These are phyloP conservation scores for Paramormyrops hopkinsi DNA, from an alignment of 2,797 vertebrate species.

Conservation along the genomic window DNA sequence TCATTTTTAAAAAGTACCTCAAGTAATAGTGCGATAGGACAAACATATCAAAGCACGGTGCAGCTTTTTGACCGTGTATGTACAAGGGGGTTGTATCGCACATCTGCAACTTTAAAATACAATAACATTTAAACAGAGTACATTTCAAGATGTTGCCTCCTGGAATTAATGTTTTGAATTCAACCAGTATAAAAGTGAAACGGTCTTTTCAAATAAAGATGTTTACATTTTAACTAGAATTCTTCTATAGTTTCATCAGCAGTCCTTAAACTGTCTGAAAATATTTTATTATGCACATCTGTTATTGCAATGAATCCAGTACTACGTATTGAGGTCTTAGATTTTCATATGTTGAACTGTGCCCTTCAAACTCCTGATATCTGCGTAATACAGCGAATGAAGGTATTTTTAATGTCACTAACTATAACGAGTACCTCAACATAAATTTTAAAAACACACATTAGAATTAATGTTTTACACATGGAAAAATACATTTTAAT, in stretches of 20 bases:
- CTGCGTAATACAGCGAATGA: background rate
- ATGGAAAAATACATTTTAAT: constrained; percentile 52
- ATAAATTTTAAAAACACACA: constrained; percentile 16
- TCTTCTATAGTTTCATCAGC: background rate
- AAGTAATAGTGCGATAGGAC: background rate
- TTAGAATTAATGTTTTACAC: constrained; percentile 36
- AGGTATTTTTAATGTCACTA: background rate
- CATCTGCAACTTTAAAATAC: background rate
- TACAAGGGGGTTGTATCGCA: background rate
- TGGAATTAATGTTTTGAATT: background rate
- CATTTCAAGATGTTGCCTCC: background rate
- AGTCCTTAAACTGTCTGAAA: background rate
- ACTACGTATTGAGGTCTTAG: background rate
- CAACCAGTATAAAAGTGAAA: background rate
- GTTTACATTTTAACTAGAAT: background rate
- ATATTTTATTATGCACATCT: background rate
- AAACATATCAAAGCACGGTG: background rate
- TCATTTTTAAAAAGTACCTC: background rate
- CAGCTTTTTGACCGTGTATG: background rate
- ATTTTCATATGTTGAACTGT: background rate
- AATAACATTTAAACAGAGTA: background rate
- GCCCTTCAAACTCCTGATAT: background rate
- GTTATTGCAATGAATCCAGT: background rate
- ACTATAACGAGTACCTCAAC: background rate
- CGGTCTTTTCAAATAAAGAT: background rate